Conservation (phyloP, 64 coral and sea anemone genomes). For the Actinia equina region DNA sequence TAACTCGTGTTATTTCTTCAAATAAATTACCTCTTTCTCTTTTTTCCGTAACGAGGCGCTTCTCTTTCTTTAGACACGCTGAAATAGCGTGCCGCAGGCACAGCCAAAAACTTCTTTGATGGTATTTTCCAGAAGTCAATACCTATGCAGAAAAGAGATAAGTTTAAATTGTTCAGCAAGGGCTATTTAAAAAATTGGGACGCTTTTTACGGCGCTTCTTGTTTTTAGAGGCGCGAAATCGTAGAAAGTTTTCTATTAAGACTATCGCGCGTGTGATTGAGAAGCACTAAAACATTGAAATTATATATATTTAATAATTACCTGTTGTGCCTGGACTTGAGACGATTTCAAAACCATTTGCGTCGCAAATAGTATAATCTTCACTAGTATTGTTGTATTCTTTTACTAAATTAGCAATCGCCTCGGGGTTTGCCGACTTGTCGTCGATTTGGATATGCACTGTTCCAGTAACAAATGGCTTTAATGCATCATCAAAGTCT, state of each 20-base stretch:
- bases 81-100: not conserved
- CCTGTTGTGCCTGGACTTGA: slow-evolving; percentile 33
- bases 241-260: too few relatives aligned
- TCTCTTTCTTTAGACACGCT: not conserved
- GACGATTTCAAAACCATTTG: slow-evolving; percentile 34
- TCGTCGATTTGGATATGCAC: slow-evolving; percentile 28
- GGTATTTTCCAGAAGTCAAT: slow-evolving; percentile 1
- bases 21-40: not conserved
- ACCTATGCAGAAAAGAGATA: not conserved
- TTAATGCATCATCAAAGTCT: slow-evolving; percentile 14
- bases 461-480: slow-evolving; percentile 24
- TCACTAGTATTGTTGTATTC: slow-evolving; percentile 26
- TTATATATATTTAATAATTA: not conserved
- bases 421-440: slow-evolving; percentile 21
- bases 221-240: too few relatives aligned
- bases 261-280: too few relatives aligned
- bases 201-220: too few relatives aligned
- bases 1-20: not conserved
- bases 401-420: slow-evolving; percentile 34
- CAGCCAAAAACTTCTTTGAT: not conserved
- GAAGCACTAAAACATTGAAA: too few relatives aligned
- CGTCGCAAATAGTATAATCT: slow-evolving; percentile 33
- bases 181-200: too few relatives aligned
- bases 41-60: not conserved
- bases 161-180: too few relatives aligned